Evolutionary conservation across 2,797 vertebrate species (phyloP).

Genomic region (Myotis daubentonii): DNA sequence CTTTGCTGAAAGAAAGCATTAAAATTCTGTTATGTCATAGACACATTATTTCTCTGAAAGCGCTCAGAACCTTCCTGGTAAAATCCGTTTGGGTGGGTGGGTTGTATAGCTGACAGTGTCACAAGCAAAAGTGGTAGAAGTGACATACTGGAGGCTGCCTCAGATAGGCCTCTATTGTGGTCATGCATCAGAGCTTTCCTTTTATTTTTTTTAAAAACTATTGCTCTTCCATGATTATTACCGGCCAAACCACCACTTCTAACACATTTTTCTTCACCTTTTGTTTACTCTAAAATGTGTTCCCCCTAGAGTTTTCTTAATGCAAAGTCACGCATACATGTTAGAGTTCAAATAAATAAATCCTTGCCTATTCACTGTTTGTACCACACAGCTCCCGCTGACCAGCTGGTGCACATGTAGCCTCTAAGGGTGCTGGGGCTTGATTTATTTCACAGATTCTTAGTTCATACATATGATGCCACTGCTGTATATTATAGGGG

Average conservation of each 20-base stretch:
- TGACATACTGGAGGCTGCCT: neutral
- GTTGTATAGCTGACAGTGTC: neutral
- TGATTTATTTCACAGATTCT: constrained; percentile 58
- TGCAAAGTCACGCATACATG: neutral
- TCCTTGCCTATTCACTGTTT: neutral
- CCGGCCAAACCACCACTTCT: neutral
- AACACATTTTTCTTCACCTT: neutral
- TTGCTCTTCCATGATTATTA: neutral
- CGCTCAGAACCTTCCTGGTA: neutral
- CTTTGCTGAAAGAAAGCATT: constrained; percentile 20
- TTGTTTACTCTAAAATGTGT: neutral
- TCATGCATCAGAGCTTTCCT: neutral
- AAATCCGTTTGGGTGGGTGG: no score
- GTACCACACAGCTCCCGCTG: neutral
- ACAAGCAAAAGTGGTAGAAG: neutral
- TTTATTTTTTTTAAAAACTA: constrained; percentile 1
- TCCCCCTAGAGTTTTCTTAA: constrained; percentile 1
- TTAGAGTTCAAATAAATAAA: constrained; percentile 52
- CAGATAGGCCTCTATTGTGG: neutral
- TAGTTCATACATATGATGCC: constrained; percentile 46
- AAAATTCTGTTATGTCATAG: neutral
- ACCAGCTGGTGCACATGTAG: neutral
- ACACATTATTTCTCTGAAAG: neutral
- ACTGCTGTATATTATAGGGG: constrained; percentile 53
- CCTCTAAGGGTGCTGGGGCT: constrained; percentile 5